Percentiles rank a stretch among this genome's conserved stretches.
phyloP scores from a whole-genome alignment of 2,113 vertebrate genomes.

The Pampusana beccarii region DNA sequence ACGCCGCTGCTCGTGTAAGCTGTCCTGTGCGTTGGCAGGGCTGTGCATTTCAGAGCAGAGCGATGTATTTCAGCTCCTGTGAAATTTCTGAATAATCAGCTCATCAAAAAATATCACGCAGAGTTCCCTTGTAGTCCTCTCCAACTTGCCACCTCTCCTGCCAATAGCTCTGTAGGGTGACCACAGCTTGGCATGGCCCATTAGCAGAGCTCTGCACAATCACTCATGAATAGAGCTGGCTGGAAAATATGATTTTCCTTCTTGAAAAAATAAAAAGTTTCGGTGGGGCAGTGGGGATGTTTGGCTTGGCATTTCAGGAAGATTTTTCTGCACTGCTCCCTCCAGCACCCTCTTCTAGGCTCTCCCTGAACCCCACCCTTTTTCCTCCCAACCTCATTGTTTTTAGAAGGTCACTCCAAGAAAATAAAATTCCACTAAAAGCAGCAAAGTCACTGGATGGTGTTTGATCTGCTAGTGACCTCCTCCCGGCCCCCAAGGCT shows the following conservation, averaged over 20 bases:
- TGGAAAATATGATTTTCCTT: not conserved
- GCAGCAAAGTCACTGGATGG: not conserved
- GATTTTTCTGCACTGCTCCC: not conserved
- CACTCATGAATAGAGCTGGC: constrained; percentile 5
- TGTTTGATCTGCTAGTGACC: not conserved
- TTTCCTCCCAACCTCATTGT: not conserved
- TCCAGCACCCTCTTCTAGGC: not conserved
- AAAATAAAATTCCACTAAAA: not conserved
- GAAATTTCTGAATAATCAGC: constrained; percentile 65
- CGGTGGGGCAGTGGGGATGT: not conserved
- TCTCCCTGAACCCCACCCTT: not conserved
- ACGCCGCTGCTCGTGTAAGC: constrained; percentile 20
- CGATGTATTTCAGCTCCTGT: constrained; percentile 51
- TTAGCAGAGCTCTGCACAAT: constrained; percentile 55
- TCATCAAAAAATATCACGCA: constrained; percentile 65
- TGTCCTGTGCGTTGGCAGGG: constrained; percentile 34
- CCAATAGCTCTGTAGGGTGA: constrained; percentile 52
- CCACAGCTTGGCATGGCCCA: constrained; percentile 52
- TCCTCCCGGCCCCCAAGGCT: not conserved
- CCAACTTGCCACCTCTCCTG: constrained; percentile 52
- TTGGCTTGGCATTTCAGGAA: not conserved
- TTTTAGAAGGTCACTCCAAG: not conserved
- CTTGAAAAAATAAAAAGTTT: not conserved
- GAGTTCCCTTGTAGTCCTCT: constrained; percentile 58
- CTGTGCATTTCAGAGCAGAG: constrained; percentile 35